Base-by-base conservation (phyloP, 2,113 vertebrate species). In the Larimichthys crocea region DNA sequence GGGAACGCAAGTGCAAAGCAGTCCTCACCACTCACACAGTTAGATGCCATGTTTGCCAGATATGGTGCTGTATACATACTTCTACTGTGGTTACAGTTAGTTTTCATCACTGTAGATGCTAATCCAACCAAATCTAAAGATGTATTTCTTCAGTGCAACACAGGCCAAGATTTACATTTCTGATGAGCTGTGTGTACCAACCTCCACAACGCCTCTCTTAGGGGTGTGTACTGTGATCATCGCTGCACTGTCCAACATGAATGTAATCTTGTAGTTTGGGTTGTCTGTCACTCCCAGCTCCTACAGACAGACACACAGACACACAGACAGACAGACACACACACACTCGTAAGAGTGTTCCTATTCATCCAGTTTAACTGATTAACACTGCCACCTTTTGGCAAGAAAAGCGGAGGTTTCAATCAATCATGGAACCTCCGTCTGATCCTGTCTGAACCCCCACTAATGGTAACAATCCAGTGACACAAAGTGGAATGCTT, bases 171-270 rank as follows among this genome's bases (percentile, higher is more conserved):
- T 46, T 16, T 40, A 84, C 0, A 62, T 50, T 50, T 42, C 85
- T 50, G 10, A 74, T 20, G 52, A 67, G 35, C 3, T 48, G 35
- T 49, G 26, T 93, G 88, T 83, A 96, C 96, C 90, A 85, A 99
- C 98, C 94, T 99, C 98, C 87, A 99, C 98, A 1, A 99, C 94
- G 40, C 98, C 98, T 92, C 98, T 96, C 66, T 98, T 96, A 6
- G 98, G 98, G 3, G 98, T 99, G 89, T 99, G 98, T 17, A 99
- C 98, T 1, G 98, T 99, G 93, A 99, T 99, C 98, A 99, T 99
- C 80, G 98, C 98, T 79, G 96, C 98, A 79, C 98, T 99, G 92
- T 99, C 98, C 96, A 99, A 89, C 97, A 99, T 99, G 92, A 99
- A 99, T 3, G 97, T 97, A 74, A 99, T 97, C 95, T 99, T 99